These are phyloP conservation scores for Drosophila simulans DNA, from an alignment of 1,140 invertebrate species.

Conservation along the genomic window DNA sequence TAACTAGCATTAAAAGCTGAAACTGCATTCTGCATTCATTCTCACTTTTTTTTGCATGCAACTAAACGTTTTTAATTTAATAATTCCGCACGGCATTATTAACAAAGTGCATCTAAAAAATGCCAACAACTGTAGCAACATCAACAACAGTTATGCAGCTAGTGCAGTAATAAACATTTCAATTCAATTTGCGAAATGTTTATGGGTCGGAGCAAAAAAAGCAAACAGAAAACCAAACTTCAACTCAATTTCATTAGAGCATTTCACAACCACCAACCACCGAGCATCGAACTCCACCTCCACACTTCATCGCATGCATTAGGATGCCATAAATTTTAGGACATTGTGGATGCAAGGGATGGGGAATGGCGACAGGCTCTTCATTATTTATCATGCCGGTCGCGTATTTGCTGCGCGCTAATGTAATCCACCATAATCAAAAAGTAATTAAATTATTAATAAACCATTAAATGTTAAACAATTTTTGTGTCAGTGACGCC, in stretches of 20 bases:
- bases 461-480: constrained; percentile 82
- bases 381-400: constrained; percentile 52
- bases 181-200: constrained; percentile 79
- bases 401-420: constrained; percentile 67
- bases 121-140: constrained; percentile 42
- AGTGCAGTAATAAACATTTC: constrained; percentile 76
- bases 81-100: constrained; percentile 63
- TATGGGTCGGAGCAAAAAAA: constrained; percentile 23
- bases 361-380: constrained; percentile 23
- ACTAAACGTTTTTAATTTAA: constrained; percentile 60
- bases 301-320: constrained; percentile 21
- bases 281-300: background rate
- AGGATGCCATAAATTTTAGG: constrained; percentile 33
- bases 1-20: no score
- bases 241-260: constrained; percentile 78
- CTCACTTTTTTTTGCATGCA: constrained; percentile 23
- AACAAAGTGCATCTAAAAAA: constrained; percentile 53
- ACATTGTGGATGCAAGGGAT: background rate
- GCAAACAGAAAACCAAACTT: constrained; percentile 72
- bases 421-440: constrained; percentile 81
- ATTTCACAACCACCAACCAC: constrained; percentile 39
- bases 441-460: constrained; percentile 83
- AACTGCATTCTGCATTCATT: background rate
- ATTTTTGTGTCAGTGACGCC: constrained; percentile 59
- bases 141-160: constrained; percentile 39